Evolutionary conservation across 2,797 vertebrate genomes (phyloP).

Genomic region (Balearica regulorum): DNA sequence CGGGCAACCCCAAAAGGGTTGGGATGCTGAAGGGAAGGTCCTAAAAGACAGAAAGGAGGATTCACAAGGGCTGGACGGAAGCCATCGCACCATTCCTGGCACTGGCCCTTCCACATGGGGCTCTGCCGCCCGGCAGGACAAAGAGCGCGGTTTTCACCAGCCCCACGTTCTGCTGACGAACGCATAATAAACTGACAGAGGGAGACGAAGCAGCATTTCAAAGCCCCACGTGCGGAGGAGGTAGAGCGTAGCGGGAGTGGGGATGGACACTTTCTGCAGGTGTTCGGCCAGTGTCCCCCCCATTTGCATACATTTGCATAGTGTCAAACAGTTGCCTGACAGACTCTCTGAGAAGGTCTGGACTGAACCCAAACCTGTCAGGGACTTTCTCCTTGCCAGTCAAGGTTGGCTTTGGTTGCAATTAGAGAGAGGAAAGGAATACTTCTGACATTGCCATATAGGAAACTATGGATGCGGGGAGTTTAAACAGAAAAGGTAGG

Average conservation of each 20-base stretch:
- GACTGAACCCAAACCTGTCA: slow-evolving; percentile 91
- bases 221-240: slow-evolving; percentile 75
- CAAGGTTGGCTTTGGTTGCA: slow-evolving; percentile 78
- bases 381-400: slow-evolving; percentile 82
- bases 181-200: slow-evolving; percentile 81
- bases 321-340: slow-evolving; percentile 92
- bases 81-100: slow-evolving; percentile 83
- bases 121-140: slow-evolving; percentile 68
- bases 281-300: slow-evolving; percentile 81
- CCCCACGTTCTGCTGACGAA: slow-evolving; percentile 87
- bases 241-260: slow-evolving; percentile 70
- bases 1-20: slow-evolving; percentile 49
- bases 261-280: slow-evolving; percentile 83
- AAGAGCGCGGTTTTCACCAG: slow-evolving; percentile 63
- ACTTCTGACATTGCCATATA: slow-evolving; percentile 71
- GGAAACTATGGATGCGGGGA: slow-evolving; percentile 32
- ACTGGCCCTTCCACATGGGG: slow-evolving; percentile 64
- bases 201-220: slow-evolving; percentile 75
- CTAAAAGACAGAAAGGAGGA: slow-evolving; percentile 68
- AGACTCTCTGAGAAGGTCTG: slow-evolving; percentile 91
- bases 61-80: slow-evolving; percentile 87
- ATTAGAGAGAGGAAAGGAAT: slow-evolving; percentile 70
- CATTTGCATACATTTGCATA: slow-evolving; percentile 99
- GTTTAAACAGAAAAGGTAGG: not conserved
- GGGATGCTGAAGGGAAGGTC: slow-evolving; percentile 45